A percentile compares a stretch with the other conserved stretches of the same genome.
phyloP scores from a whole-genome alignment of 2,888 invertebrate genomes.

The Bursaphelenchus okinawaensis region DNA sequence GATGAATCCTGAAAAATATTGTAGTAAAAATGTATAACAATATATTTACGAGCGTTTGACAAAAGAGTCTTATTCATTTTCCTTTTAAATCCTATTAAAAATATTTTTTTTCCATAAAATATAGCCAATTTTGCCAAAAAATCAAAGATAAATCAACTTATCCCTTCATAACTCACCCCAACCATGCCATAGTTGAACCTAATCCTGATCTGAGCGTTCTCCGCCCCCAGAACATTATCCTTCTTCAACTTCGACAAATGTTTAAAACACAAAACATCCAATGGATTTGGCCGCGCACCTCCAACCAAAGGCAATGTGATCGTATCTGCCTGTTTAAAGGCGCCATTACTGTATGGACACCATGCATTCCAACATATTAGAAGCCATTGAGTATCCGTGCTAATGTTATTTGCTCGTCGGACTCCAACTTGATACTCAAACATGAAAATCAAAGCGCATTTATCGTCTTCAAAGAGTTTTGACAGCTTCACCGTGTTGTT shows the following conservation, averaged over 20 bases:
- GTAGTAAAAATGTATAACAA: background rate
- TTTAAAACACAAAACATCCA: conserved; percentile 57
- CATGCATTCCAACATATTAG: conserved; percentile 61
- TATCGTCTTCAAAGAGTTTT: conserved; percentile 27
- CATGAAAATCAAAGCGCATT: conserved; percentile 46
- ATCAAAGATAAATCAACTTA: too few relatives aligned
- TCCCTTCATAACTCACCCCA: background rate
- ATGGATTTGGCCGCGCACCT: conserved; percentile 60
- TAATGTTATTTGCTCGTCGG: conserved; percentile 15
- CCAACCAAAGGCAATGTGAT: conserved; percentile 56
- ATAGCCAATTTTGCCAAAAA: too few relatives aligned
- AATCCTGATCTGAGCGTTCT: conserved; percentile 12
- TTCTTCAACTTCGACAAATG: conserved; percentile 40
- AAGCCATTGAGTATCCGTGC: conserved; percentile 17
- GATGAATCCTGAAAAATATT: background rate
- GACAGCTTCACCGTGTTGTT: background rate
- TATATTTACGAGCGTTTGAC: too few relatives aligned
- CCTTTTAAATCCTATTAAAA: too few relatives aligned
- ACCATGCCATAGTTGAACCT: conserved; percentile 22
- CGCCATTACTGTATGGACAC: conserved; percentile 58
- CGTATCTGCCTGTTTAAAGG: conserved; percentile 38
- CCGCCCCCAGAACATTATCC: conserved; percentile 16
- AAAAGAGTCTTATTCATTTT: too few relatives aligned
- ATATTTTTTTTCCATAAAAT: too few relatives aligned
- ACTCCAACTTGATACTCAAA: conserved; percentile 47